A percentile compares a stretch with the other conserved stretches of the same genome.
These are phyloP conservation scores for Mimumesa dahlbomi DNA, from an alignment of 2,888 invertebrate species.

Conservation along the genomic window DNA sequence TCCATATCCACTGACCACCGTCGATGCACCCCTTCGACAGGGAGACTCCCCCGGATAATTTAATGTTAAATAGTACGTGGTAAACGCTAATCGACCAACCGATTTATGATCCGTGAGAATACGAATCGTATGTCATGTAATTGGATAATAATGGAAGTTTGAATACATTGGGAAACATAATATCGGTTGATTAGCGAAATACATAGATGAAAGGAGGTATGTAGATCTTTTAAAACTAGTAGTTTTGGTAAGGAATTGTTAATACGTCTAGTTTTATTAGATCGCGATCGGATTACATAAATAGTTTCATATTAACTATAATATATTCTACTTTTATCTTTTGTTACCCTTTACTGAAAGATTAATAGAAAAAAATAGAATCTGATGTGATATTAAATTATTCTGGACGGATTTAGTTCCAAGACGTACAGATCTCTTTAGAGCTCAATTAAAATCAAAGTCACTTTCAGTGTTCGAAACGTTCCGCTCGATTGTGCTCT, in stretches of 20 bases:
- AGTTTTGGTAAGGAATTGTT: too few relatives aligned
- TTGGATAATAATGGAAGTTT: too few relatives aligned
- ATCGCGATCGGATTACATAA: constrained; percentile 24
- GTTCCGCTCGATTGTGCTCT: constrained; percentile 76
- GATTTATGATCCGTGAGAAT: too few relatives aligned
- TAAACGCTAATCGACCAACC: too few relatives aligned
- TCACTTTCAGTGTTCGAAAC: constrained; percentile 77
- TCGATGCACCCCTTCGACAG: neutral
- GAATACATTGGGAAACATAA: too few relatives aligned
- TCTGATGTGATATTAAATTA: neutral
- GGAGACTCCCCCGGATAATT: constrained; percentile 1
- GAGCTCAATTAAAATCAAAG: constrained; percentile 75
- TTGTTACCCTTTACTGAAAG: neutral
- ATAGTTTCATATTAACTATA: constrained; percentile 10
- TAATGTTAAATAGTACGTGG: too few relatives aligned
- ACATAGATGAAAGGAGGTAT: too few relatives aligned
- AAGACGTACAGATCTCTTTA: neutral
- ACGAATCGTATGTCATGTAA: too few relatives aligned
- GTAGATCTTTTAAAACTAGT: too few relatives aligned
- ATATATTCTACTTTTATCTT: neutral
- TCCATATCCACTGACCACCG: constrained; percentile 65
- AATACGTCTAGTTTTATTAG: constrained; percentile 24
- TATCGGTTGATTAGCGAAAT: too few relatives aligned
- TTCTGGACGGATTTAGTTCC: neutral
- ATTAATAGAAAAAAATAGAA: constrained; percentile 2